A percentile compares a stretch with the other conserved stretches of the same genome.
phyloP scores from a whole-genome alignment of 2,113 vertebrate species.

The Nannospalax galili region DNA sequence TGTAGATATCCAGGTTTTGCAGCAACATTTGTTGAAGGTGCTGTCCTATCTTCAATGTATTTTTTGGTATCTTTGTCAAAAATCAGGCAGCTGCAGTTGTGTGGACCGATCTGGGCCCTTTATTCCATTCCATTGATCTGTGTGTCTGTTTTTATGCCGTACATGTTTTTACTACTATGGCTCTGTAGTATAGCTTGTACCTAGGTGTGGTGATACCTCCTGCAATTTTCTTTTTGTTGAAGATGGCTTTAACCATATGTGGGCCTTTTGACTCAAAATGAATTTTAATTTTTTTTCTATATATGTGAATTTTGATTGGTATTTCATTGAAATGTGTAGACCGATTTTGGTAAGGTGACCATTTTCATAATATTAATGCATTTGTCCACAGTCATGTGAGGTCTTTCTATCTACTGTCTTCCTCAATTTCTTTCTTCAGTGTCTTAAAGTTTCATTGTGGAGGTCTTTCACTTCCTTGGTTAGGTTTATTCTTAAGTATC shows the following conservation, averaged over 20 bases:
- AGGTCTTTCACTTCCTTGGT: neutral
- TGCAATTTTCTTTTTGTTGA: too few species aligned
- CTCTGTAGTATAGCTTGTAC: neutral
- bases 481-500: neutral
- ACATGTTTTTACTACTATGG: neutral
- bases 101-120: neutral
- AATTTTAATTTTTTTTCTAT: neutral
- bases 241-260: neutral
- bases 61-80: too few species aligned
- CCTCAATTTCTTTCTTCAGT: neutral
- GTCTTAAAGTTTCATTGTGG: neutral
- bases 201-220: neutral
- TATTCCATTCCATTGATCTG: too few species aligned
- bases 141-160: neutral
- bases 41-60: too few species aligned
- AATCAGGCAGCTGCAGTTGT: too few species aligned
- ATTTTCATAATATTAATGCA: neutral
- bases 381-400: neutral
- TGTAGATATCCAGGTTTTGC: too few species aligned
- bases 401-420: neutral
- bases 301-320: neutral
- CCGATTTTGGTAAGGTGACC: neutral
- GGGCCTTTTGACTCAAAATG: neutral
- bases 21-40: too few species aligned
- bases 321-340: too few species aligned